These are phyloP conservation scores for Drosophila melanocephala DNA, from an alignment of 2,888 invertebrate genomes.

Conservation along the genomic window DNA sequence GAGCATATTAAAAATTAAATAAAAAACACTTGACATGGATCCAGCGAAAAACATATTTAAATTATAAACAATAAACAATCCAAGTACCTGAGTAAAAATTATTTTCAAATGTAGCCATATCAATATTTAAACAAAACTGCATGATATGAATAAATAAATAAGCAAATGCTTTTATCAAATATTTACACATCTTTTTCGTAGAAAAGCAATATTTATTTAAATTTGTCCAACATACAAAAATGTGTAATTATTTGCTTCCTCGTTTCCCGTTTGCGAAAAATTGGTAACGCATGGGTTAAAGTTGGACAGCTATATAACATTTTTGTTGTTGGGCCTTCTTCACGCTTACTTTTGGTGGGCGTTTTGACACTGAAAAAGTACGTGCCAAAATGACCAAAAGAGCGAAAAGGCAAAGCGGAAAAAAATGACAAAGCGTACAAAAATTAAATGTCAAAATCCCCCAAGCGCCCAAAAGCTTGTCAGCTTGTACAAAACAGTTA, in stretches of 20 bases:
- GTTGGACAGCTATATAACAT: slow-evolving; percentile 39
- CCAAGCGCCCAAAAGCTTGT: slow-evolving; percentile 60
- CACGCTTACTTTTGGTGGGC: slow-evolving; percentile 36
- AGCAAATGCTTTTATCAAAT: background rate
- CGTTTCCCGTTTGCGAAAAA: background rate
- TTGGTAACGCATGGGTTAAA: slow-evolving; percentile 20
- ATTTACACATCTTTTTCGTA: background rate
- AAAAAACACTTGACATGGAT: background rate
- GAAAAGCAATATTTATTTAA: background rate
- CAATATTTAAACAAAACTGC: background rate
- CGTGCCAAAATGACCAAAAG: slow-evolving; percentile 65
- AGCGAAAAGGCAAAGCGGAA: slow-evolving; percentile 32
- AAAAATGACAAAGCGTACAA: slow-evolving; percentile 17
- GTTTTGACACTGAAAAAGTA: slow-evolving; percentile 41
- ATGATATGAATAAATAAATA: background rate
- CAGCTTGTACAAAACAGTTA: slow-evolving; percentile 66
- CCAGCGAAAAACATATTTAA: background rate
- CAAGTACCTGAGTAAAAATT: background rate
- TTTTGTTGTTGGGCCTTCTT: slow-evolving; percentile 16
- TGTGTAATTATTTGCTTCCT: background rate
- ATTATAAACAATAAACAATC: background rate
- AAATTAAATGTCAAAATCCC: slow-evolving; percentile 67
- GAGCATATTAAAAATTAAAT: background rate
- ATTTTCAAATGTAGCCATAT: background rate
- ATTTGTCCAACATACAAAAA: background rate